A percentile compares a stretch with the other conserved stretches of the same genome.
phyloP scores from a whole-genome alignment of 35 echinoderm and acorn worm genomes.

The Heliocidaris erythrogramma region DNA sequence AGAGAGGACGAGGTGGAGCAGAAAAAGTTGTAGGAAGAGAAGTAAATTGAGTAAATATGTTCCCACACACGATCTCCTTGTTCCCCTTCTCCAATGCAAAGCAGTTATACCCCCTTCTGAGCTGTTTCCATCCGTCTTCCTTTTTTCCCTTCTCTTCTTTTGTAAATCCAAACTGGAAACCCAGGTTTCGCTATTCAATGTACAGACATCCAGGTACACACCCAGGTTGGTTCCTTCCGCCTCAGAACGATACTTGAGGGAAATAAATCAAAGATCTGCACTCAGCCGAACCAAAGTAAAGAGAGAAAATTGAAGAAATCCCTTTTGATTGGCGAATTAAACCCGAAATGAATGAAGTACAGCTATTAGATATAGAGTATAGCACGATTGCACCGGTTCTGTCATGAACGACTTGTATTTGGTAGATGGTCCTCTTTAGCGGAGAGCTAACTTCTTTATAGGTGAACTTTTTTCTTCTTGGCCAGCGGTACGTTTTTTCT shows the following conservation, averaged over 20 bases:
- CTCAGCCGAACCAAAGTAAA: neutral
- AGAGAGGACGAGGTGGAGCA: neutral
- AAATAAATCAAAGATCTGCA: neutral
- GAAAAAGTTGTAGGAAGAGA: neutral
- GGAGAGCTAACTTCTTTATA: neutral
- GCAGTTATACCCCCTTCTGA: neutral
- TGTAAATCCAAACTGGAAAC: neutral
- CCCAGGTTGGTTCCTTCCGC: neutral
- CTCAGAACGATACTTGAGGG: neutral
- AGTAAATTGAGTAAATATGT: neutral
- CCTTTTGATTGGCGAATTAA: neutral
- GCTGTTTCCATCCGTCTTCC: neutral
- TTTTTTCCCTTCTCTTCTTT: neutral
- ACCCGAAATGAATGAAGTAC: neutral
- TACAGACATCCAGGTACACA: neutral
- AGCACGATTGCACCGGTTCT: neutral
- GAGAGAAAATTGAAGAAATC: neutral
- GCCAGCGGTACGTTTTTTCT: neutral
- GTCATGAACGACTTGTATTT: neutral
- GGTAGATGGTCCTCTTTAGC: neutral
- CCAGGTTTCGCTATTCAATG: neutral
- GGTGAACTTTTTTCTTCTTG: neutral
- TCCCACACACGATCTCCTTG: neutral
- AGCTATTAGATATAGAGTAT: neutral
- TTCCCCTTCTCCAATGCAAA: neutral